These are phyloP conservation scores for Poecilia wingei DNA, from an alignment of 2,797 vertebrate species.

Conservation along the genomic window DNA sequence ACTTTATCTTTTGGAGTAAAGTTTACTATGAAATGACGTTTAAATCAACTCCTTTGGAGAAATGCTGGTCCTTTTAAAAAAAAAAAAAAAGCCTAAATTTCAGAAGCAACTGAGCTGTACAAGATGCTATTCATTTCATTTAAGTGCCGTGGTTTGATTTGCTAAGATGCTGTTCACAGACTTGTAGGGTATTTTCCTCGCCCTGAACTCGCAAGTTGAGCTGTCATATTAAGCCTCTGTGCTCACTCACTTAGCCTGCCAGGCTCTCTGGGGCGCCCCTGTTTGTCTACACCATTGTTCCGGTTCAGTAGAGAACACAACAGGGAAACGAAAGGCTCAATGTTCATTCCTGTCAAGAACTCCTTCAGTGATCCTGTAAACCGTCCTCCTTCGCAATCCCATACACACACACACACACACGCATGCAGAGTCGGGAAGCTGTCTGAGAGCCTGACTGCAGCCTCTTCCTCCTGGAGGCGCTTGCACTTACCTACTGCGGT, in stretches of 20 bases:
- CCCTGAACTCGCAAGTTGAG: slow-evolving; percentile 61
- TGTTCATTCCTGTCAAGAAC: slow-evolving; percentile 80
- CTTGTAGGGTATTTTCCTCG: slow-evolving; percentile 59
- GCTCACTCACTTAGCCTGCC: slow-evolving; percentile 77
- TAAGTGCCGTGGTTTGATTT: slow-evolving; percentile 43
- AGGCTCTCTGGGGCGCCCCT: slow-evolving; percentile 74
- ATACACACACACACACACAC: neutral
- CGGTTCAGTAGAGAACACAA: slow-evolving; percentile 81
- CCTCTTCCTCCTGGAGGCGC: slow-evolving; percentile 55
- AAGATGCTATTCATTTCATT: slow-evolving; percentile 26
- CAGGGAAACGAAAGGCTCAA: slow-evolving; percentile 73
- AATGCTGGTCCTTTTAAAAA: neutral
- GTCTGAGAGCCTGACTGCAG: slow-evolving; percentile 47
- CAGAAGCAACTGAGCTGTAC: slow-evolving; percentile 29
- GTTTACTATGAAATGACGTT: neutral
- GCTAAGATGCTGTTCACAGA: slow-evolving; percentile 39
- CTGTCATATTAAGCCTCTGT: slow-evolving; percentile 80
- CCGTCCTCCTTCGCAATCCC: slow-evolving; percentile 37
- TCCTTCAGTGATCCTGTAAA: slow-evolving; percentile 75
- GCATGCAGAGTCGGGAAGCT: slow-evolving; percentile 19
- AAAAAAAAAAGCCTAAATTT: neutral
- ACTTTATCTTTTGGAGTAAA: neutral
- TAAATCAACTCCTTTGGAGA: neutral
- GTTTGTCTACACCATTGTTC: slow-evolving; percentile 81
- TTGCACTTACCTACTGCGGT: slow-evolving; percentile 67